These are phyloP conservation scores for Meta bourneti DNA, from an alignment of 2,888 invertebrate genomes.

Conservation along the genomic window DNA sequence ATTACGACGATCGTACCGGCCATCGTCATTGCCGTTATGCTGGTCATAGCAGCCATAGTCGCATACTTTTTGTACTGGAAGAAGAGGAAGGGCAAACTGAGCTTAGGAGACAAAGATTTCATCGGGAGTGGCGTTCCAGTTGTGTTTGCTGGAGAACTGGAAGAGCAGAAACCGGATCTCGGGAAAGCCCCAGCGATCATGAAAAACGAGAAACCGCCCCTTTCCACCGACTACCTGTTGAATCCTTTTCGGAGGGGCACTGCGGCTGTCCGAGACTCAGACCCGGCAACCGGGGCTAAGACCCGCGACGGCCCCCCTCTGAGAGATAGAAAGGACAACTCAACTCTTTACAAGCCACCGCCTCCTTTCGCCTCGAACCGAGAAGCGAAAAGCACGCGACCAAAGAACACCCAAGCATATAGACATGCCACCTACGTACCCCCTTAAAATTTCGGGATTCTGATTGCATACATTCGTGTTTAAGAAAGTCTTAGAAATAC, in stretches of 20 bases:
- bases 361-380: conserved; percentile 90
- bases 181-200: conserved; percentile 94
- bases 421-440: conserved; percentile 98
- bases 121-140: conserved; percentile 89
- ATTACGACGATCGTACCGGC: conserved; percentile 93
- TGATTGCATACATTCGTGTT: too few species aligned
- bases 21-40: conserved; percentile 90
- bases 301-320: conserved; percentile 76
- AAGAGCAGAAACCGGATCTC: conserved; percentile 90
- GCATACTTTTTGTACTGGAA: conserved; percentile 93
- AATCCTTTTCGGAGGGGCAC: conserved; percentile 85
- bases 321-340: conserved; percentile 78
- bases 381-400: conserved; percentile 86
- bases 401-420: conserved; percentile 93
- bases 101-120: conserved; percentile 85
- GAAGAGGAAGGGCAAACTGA: conserved; percentile 90
- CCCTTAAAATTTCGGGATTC: conserved; percentile 82
- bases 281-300: conserved; percentile 77
- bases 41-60: conserved; percentile 91
- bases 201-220: conserved; percentile 96
- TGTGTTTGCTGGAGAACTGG: conserved; percentile 95
- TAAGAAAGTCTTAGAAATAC: too few species aligned
- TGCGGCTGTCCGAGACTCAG: conserved; percentile 82
- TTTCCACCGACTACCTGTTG: conserved; percentile 86
- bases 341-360: conserved; percentile 90